These are phyloP conservation scores for Anguilla marmorata DNA, from an alignment of 2,797 vertebrate species.

Conservation along the genomic window DNA sequence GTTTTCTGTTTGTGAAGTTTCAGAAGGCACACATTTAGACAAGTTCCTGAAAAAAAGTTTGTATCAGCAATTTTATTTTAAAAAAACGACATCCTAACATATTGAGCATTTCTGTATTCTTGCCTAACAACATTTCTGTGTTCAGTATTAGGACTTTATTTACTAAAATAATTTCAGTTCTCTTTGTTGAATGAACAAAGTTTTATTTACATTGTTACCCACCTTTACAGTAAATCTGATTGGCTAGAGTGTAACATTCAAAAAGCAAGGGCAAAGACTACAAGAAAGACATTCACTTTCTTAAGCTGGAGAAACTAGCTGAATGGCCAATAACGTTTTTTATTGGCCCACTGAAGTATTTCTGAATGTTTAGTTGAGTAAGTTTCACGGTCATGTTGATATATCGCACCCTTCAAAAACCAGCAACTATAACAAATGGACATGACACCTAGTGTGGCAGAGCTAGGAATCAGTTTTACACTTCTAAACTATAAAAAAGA, in stretches of 20 bases:
- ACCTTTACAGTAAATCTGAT: neutral
- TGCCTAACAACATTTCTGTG: neutral
- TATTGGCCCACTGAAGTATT: neutral
- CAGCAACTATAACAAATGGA: neutral
- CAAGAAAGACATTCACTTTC: neutral
- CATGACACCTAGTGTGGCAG: neutral
- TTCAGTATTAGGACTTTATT: neutral
- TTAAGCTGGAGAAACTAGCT: no score
- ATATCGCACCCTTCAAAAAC: neutral
- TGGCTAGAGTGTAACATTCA: neutral
- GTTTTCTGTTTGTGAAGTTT: neutral
- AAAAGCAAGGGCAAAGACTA: neutral
- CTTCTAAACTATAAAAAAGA: neutral
- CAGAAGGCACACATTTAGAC: neutral
- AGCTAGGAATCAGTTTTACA: neutral
- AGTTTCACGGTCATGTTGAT: neutral
- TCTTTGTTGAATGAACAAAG: neutral
- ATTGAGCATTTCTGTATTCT: neutral
- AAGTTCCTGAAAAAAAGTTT: neutral
- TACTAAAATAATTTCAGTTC: neutral
- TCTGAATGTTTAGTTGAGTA: neutral
- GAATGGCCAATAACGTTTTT: neutral
- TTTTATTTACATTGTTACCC: no score
- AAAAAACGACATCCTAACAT: neutral
- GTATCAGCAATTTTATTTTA: neutral